Evolutionary conservation across 1,140 invertebrate genomes (phyloP).

Genomic region (Calycopis cecrops): DNA sequence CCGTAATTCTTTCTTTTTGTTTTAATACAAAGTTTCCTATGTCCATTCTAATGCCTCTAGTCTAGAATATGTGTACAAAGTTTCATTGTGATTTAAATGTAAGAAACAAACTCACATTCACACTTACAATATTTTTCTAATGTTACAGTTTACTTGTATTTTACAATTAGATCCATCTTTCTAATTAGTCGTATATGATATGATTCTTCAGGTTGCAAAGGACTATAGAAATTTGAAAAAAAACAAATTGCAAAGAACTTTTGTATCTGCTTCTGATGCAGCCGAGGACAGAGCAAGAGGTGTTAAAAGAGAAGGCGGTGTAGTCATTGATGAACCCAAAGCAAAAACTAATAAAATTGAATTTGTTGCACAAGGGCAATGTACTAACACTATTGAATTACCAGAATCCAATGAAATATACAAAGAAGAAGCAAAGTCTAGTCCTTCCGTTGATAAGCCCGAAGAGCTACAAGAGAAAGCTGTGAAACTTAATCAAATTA

Average conservation of each 20-base stretch:
- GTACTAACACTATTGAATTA: constrained; percentile 5
- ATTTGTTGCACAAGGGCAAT: constrained; percentile 44
- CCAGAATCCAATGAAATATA: constrained; percentile 14
- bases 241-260: constrained; percentile 78
- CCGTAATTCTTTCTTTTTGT: no score
- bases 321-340: constrained; percentile 36
- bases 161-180: no score
- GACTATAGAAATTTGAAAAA: constrained; percentile 76
- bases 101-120: no score
- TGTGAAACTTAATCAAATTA: constrained; percentile 7
- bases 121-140: no score
- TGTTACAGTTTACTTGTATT: no score
- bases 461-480: constrained; percentile 11
- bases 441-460: neutral
- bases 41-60: no score
- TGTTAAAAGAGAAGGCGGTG: constrained; percentile 70
- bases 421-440: constrained; percentile 18
- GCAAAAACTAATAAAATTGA: constrained; percentile 42
- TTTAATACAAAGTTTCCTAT: no score
- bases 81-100: no score
- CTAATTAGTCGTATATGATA: no score
- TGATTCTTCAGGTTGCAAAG: constrained; percentile 61
- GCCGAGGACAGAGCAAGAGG: constrained; percentile 76
- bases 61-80: no score
- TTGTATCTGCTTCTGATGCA: constrained; percentile 79